Base-by-base conservation (phyloP, 2,113 vertebrate species). In the Helogale parvula region DNA sequence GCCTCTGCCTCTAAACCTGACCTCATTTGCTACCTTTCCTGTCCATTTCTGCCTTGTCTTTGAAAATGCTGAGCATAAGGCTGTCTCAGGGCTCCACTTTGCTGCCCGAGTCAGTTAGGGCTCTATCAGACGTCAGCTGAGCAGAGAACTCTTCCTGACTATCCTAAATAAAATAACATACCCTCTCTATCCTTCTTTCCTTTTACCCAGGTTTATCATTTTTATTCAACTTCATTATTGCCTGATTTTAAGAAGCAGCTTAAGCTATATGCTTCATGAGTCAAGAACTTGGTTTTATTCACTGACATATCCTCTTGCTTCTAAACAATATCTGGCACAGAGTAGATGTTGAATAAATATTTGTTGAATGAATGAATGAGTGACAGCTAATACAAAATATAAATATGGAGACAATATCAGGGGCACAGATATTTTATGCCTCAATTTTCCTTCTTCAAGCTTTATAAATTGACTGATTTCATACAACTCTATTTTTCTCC, bases 301-400 rank as follows among this genome's bases (percentile, higher is more conserved):
- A 60, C 19, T 86, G 63, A 65, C 31, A 63, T 54, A 57, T 35
- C 16, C 4, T 91, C 79, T 89, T 89, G 79, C 77, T 89, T 95
- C 38, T 63, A 95, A 87, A 83, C 12, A n/a, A 88, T 76, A 38
- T 23, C 88, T 72, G 65, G 1, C 68, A 63, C 33, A 91, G 65
- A 88, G 31, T 54, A 96, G 41, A 76, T 97, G 31, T 50, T 88
- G 41, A 90, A 13, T 66, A 76, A 96, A 52, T 74, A 90, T 66
- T 84, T 84, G 41, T 38, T 94, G 52, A 85, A 65, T 76, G 65
- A 90, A 66, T 87, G 19, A 88, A 69, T 72, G n/a, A 57, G 54
- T 54, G 4, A 87, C 7, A 83, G 27, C 16, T 87, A 33, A 68
- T 68, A 54, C 2, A 63, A 16, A 33, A 52, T 45, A 79, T 12